phyloP scores from a whole-genome alignment of 2,888 invertebrate species.

The Hyles lineata region DNA sequence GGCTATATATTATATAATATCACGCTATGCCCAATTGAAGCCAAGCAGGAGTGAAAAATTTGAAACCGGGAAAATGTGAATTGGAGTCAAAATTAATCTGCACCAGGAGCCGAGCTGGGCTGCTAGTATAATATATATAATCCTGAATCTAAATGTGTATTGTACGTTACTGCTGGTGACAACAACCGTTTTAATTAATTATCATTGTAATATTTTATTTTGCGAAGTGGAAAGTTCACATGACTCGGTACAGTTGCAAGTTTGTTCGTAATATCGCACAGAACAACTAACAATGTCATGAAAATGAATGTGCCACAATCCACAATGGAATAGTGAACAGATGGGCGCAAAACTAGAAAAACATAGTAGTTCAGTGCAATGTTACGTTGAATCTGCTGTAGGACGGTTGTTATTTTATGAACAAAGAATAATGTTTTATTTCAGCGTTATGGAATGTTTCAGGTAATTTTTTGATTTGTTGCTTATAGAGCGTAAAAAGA shows the following conservation, averaged over 20 bases:
- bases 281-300: not conserved
- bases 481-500: too few species aligned
- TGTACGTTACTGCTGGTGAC: constrained; percentile 41
- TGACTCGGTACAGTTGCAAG: not conserved
- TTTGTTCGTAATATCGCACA: not conserved
- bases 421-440: too few species aligned
- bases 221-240: not conserved
- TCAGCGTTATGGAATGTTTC: too few species aligned
- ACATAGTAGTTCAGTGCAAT: not conserved
- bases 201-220: constrained; percentile 44
- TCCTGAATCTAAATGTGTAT: constrained; percentile 41
- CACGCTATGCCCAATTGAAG: too few species aligned
- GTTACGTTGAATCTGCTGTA: not conserved
- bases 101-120: too few species aligned
- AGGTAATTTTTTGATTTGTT: too few species aligned
- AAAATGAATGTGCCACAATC: not conserved
- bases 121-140: constrained; percentile 3
- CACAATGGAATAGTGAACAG: not conserved
- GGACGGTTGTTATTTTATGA: too few species aligned
- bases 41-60: too few species aligned
- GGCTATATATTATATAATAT: too few species aligned
- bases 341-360: not conserved
- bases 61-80: too few species aligned
- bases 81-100: too few species aligned
- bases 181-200: constrained; percentile 45